Evolutionary conservation across 2,113 vertebrate genomes (phyloP).

Genomic region (Recurvirostra avosetta): DNA sequence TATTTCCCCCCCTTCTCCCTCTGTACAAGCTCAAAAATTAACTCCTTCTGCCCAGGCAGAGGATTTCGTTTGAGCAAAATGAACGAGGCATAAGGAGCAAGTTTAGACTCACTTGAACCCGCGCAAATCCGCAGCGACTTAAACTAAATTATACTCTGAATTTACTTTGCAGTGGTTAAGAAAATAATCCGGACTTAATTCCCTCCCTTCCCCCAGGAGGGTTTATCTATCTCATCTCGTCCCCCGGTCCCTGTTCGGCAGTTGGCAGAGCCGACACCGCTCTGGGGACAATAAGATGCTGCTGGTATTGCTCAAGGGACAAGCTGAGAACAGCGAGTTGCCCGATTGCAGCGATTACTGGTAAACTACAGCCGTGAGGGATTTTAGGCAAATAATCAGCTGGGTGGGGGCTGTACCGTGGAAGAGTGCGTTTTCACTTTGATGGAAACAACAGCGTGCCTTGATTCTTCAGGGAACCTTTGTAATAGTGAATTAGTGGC

Average conservation of each 20-base stretch:
- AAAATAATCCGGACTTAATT: not conserved
- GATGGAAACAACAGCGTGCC: not conserved
- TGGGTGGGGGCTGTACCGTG: not conserved
- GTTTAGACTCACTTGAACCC: not conserved
- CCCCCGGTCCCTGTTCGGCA: not conserved
- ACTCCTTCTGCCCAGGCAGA: not conserved
- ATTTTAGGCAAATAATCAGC: not conserved
- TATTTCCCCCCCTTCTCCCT: not conserved
- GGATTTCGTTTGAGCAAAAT: not conserved
- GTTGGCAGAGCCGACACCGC: not conserved
- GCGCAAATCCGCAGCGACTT: accelerated
- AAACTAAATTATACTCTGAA: not conserved
- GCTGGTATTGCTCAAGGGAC: not conserved
- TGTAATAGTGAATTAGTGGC: not conserved
- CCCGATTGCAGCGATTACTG: not conserved
- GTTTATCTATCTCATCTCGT: not conserved
- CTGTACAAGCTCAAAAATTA: not conserved
- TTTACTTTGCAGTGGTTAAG: not conserved
- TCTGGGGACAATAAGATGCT: not conserved
- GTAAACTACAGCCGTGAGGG: not conserved
- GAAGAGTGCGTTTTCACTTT: not conserved
- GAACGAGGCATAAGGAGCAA: not conserved
- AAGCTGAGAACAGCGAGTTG: not conserved
- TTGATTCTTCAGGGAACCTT: not conserved
- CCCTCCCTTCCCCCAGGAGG: not conserved